phyloP scores from a whole-genome alignment of 2,113 vertebrate genomes.

The Uropsilus gracilis region DNA sequence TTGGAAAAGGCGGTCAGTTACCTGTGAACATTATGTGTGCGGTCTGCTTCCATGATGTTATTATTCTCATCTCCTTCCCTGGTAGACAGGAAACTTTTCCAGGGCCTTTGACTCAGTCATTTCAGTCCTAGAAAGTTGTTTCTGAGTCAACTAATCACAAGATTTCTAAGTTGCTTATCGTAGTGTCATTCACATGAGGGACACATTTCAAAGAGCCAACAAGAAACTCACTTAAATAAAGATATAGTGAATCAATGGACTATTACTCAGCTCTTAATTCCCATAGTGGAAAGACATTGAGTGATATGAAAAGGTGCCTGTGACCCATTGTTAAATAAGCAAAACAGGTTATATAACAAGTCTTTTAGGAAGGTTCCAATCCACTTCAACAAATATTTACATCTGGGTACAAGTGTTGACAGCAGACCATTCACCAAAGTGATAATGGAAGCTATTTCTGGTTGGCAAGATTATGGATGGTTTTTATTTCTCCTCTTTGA shows the following conservation, averaged over 20 bases:
- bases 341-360: neutral
- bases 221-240: constrained; percentile 19
- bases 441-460: neutral
- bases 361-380: neutral
- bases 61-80: neutral
- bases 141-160: neutral
- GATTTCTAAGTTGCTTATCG: neutral
- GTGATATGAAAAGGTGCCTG: neutral
- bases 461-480: neutral
- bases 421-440: neutral
- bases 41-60: neutral
- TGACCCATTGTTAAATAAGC: neutral
- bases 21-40: neutral
- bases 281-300: neutral
- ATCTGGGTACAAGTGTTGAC: neutral
- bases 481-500: constrained; percentile 16
- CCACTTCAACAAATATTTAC: constrained; percentile 28
- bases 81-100: neutral
- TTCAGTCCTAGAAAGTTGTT: neutral
- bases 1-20: neutral
- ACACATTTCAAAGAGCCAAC: neutral
- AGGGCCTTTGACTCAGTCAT: neutral
- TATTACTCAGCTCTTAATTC: neutral
- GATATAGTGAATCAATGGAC: neutral
- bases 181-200: neutral